Evolutionary conservation across 2,888 invertebrate species (phyloP), one percentile per base, ranked within the genome.

Genomic region (Sussaba pulchella): DNA sequence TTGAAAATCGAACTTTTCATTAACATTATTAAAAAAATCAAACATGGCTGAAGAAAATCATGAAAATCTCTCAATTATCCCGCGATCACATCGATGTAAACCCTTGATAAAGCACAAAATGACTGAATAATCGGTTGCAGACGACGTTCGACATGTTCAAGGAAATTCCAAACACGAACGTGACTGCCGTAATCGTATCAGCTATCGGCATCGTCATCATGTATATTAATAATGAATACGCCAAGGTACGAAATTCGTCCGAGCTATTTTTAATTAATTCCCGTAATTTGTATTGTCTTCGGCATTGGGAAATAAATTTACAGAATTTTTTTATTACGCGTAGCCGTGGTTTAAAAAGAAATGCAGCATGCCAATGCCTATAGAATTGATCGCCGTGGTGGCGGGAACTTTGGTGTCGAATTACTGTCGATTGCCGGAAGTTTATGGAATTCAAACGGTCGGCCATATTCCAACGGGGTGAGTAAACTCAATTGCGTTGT

Each of bases 321-420:
- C n/a, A 43, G 9, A 21, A 31, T 2, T 31, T 26, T 57, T 39
- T 50, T 54, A 66, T 36, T 76, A 72, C 43, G 90, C 90, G 92
- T 92, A 95, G 93, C 95, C 95, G 0, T 92, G 93, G 86, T 86
- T 94, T 12, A 93, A 93, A 5, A 95, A 95, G 89, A 93, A 92
- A 81, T 94, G 94, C 67, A 93, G 93, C 59, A 94, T 96, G 88
- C 97, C 97, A 0, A 91, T 97, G 54, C 97, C 97, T 0, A 95
- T 95, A 63, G 97, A 97, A 89, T 92, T 97, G 36, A 93, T 97
- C 50, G 95, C 95, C 24, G 96, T 97, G 0, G 93, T 95, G 19
- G 91, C 94, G 36, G 96, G 95, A 75, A 96, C 96, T 1, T 85
- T 95, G 12, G 92, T 95, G 6, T 96, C 96, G 2, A 94, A 93